Percentiles rank a stretch among this genome's conserved stretches.
phyloP scores from a whole-genome alignment of 2,797 vertebrate genomes.

The Phoebastria nigripes region DNA sequence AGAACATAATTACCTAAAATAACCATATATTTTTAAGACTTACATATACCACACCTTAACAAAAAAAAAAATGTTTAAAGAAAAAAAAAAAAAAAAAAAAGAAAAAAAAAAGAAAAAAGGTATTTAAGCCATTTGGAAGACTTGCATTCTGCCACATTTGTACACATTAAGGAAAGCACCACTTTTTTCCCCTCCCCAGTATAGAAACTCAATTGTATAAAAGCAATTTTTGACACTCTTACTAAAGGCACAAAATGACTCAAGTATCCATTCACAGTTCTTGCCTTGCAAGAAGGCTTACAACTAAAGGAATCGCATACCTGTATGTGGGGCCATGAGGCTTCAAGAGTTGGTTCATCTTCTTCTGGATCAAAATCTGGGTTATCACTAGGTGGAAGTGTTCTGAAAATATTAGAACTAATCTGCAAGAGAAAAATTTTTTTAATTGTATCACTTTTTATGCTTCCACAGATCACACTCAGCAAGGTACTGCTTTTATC shows the following conservation, averaged over 20 bases:
- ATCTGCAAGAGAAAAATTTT: slow-evolving; percentile 78
- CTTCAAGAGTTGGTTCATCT: slow-evolving; percentile 96
- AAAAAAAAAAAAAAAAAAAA: too few relatives aligned
- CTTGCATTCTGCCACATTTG: background rate
- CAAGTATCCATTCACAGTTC: background rate
- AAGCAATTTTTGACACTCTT: background rate
- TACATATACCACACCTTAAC: background rate
- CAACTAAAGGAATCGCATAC: slow-evolving; percentile 65
- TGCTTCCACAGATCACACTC: background rate
- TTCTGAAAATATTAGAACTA: slow-evolving; percentile 92
- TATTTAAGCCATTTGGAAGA: background rate
- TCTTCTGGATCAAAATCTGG: slow-evolving; percentile 98
- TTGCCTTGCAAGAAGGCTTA: background rate
- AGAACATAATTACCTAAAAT: background rate
- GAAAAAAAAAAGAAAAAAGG: background rate
- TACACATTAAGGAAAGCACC: background rate
- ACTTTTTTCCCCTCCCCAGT: background rate
- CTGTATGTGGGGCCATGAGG: slow-evolving; percentile 97
- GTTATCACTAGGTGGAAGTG: slow-evolving; percentile 96
- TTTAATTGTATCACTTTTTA: background rate
- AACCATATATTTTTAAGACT: background rate
- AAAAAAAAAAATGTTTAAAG: background rate
- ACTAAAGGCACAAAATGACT: background rate
- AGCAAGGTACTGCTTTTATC: background rate
- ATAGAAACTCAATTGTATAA: background rate